These are phyloP conservation scores for Serinus canaria DNA, from an alignment of 2,113 vertebrate genomes.

Conservation along the genomic window DNA sequence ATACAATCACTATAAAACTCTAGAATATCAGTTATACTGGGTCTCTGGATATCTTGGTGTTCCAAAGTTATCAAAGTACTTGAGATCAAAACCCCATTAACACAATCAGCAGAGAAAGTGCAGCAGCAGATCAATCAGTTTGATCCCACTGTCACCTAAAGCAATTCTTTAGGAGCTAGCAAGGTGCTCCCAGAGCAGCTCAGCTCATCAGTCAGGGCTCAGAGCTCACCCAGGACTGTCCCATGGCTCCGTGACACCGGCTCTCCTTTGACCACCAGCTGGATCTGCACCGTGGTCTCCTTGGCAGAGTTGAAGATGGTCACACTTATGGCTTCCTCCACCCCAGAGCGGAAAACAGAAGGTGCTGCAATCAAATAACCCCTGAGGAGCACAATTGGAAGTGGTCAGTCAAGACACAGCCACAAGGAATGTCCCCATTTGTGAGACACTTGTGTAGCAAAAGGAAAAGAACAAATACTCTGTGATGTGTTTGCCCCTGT, in stretches of 20 bases:
- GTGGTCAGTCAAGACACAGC: neutral
- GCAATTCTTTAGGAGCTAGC: rapidly evolving
- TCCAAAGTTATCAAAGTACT: neutral
- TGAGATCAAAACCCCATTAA: neutral
- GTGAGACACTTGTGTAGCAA: neutral
- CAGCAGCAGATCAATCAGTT: neutral
- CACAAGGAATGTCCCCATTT: neutral
- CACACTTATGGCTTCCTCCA: slow-evolving; percentile 86
- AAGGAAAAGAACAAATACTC: neutral
- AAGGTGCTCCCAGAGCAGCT: neutral
- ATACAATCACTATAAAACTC: neutral
- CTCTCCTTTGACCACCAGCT: slow-evolving; percentile 87
- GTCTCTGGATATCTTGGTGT: neutral
- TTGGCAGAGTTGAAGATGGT: slow-evolving; percentile 85
- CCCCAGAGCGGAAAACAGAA: slow-evolving; percentile 85
- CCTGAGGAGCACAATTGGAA: slow-evolving; percentile 60
- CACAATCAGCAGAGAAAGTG: neutral
- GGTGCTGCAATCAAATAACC: slow-evolving; percentile 88
- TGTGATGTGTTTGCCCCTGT: neutral
- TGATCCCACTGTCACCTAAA: neutral
- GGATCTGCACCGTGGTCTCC: slow-evolving; percentile 85
- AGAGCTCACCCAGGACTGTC: slow-evolving; percentile 79
- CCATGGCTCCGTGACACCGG: slow-evolving; percentile 78
- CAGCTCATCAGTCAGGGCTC: rapidly evolving
- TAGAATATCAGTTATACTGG: neutral